Evolutionary conservation across 37 sponge, comb jelly and placozoan species (phyloP).

Genomic region (Haliclona indistincta): DNA sequence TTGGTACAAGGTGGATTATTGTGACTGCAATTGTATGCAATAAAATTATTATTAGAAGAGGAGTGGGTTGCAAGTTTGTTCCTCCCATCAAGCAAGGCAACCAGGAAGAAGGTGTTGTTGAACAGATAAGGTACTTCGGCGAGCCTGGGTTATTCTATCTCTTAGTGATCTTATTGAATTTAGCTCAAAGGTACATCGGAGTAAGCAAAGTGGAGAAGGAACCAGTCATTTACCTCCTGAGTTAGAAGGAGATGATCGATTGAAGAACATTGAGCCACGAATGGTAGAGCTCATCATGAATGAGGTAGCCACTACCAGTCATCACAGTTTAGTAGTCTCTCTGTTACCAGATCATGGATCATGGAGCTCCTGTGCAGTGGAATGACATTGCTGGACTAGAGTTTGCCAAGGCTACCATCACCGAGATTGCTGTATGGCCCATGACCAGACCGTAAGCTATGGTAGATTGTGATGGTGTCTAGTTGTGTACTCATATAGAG

Average conservation of each 20-base stretch:
- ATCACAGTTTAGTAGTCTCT: not conserved
- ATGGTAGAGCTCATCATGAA: conserved; percentile 95
- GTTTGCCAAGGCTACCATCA: conserved; percentile 95
- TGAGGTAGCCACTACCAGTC: conserved; percentile 57
- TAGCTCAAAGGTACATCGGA: not conserved
- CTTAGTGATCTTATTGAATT: not conserved
- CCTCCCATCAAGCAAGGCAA: conserved; percentile 64
- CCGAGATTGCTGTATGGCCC: conserved; percentile 97
- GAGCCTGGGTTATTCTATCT: not conserved
- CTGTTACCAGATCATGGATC: conserved; percentile 86
- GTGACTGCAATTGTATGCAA: not conserved
- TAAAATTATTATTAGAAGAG: conserved; percentile 17
- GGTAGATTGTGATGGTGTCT: not conserved
- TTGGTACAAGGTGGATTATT: conserved; percentile 34
- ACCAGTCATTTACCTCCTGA: conserved; percentile 53
- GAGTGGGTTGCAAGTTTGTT: conserved; percentile 55
- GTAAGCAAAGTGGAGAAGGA: not conserved
- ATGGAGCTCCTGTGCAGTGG: conserved; percentile 90
- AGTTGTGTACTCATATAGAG: conserved; percentile 38
- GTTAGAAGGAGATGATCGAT: conserved; percentile 76
- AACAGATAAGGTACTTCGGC: conserved; percentile 13
- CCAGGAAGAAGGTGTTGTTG: conserved; percentile 27
- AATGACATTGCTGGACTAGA: conserved; percentile 96
- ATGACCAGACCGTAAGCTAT: conserved; percentile 93
- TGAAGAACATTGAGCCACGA: conserved; percentile 85